These are phyloP conservation scores for Aplodontia rufa DNA, from an alignment of 2,113 vertebrate genomes.

Conservation along the genomic window DNA sequence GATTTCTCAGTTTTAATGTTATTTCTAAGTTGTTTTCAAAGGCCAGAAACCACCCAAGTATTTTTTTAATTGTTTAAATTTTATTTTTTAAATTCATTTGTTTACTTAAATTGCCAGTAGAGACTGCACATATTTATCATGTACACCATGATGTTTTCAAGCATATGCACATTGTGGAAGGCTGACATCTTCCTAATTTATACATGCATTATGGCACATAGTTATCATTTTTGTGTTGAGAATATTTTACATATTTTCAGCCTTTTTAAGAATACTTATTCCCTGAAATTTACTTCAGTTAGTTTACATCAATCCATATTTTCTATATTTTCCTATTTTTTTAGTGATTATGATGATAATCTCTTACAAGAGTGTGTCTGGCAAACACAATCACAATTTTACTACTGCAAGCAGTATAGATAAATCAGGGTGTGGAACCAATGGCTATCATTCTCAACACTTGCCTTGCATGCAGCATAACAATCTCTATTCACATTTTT, in stretches of 20 bases:
- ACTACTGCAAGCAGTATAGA: background rate
- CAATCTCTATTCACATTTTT: no score
- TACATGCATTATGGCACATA: background rate
- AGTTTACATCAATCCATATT: background rate
- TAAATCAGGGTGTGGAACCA: background rate
- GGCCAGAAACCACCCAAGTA: background rate
- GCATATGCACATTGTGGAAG: background rate
- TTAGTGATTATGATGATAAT: background rate
- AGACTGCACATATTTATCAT: background rate
- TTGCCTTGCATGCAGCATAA: background rate
- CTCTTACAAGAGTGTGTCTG: background rate
- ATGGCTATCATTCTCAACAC: background rate
- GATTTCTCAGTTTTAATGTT: background rate
- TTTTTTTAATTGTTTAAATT: background rate
- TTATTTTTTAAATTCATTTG: background rate
- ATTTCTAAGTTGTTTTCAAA: conserved; percentile 8
- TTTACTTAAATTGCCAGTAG: background rate
- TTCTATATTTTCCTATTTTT: background rate
- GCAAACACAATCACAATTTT: background rate
- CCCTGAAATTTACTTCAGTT: background rate
- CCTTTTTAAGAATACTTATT: background rate
- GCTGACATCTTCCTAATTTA: no score
- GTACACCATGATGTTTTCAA: background rate
- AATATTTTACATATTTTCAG: no score
- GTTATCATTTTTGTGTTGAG: background rate